Base-by-base conservation (phyloP, 2,797 vertebrate genomes). In the Threskiornis aethiopicus region DNA sequence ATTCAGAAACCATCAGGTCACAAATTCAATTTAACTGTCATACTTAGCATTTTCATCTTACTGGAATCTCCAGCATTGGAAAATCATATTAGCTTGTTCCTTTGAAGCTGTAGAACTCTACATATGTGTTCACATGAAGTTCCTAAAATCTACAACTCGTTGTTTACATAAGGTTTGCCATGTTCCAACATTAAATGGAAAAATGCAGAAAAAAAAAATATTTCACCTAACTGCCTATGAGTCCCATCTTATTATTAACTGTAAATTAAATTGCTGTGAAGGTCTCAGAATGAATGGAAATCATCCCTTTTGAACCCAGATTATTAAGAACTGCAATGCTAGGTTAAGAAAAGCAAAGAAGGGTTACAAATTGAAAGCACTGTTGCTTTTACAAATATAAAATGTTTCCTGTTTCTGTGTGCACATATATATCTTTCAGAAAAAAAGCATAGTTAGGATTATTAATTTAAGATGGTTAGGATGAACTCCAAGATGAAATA, bases 391-490 rank as follows among this genome's bases (percentile, higher is more conserved):
- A 79, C 65, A 96, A 95, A 94, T 86, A 82, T 10, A 81, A 87
- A 93, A 91, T 62, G 33, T 51, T 95, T 97, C 93, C 95, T 95
- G 91, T 95, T 95, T 90, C 85, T 86, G 42, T 65, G 62, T 41
- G 79, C 69, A 86, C 35, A 37, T 78, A 88, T 86, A 92, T 95
- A 91, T 93, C 91, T 94, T 76, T 39, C 67, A 71, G 42, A 58
- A 77, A 79, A 66, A 82, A 89, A 86, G 25, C 49, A 77, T 14
- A 84, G 59, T 81, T 94, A 69, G 75, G 35, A 88, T 96, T 95
- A 96, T 96, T 96, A 93, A 95, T 91, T 96, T 97, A 93, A 95
- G 85, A 95, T 62, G 72, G 61, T 86, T 94, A 95, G 83, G 62
- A 91, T 82, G 91, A 95, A 96, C 80, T 93, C 80, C 77, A 90